These are phyloP conservation scores for Drosophila diplacantha DNA, from an alignment of 2,888 invertebrate genomes.

Conservation along the genomic window DNA sequence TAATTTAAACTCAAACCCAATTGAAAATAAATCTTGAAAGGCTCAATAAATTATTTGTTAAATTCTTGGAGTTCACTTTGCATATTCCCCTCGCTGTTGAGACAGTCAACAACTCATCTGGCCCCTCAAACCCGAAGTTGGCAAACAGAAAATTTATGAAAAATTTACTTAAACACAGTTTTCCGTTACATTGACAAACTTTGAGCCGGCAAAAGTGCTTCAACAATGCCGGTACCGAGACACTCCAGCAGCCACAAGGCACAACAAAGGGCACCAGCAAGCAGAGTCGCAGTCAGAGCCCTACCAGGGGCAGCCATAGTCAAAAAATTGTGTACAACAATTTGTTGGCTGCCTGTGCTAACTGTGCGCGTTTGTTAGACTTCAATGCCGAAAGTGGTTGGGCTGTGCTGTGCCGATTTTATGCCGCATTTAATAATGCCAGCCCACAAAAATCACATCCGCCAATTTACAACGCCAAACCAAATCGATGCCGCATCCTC, in stretches of 20 bases:
- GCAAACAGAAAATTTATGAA: slow-evolving; percentile 51
- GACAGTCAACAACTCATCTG: slow-evolving; percentile 22
- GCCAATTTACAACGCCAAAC: slow-evolving; percentile 63
- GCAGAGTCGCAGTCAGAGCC: slow-evolving; percentile 5
- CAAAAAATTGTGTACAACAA: slow-evolving; percentile 51
- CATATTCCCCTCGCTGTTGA: slow-evolving; percentile 8
- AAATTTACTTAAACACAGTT: slow-evolving; percentile 71
- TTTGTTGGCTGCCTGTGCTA: slow-evolving; percentile 62
- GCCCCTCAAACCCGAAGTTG: slow-evolving; percentile 7
- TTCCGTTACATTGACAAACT: slow-evolving; percentile 72
- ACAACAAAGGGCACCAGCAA: slow-evolving; percentile 47
- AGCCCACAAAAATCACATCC: slow-evolving; percentile 72
- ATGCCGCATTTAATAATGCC: slow-evolving; percentile 72
- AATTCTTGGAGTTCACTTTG: slow-evolving; percentile 8
- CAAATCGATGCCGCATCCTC: slow-evolving; percentile 62
- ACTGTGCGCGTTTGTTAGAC: slow-evolving; percentile 67
- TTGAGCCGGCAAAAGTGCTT: slow-evolving; percentile 55
- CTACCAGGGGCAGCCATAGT: slow-evolving; percentile 18
- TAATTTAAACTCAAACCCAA: neutral
- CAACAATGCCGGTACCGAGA: slow-evolving; percentile 52
- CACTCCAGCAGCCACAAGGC: slow-evolving; percentile 34
- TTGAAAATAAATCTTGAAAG: neutral
- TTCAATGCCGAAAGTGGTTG: slow-evolving; percentile 48
- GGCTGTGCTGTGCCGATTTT: slow-evolving; percentile 54
- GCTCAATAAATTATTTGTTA: neutral